Evolutionary conservation across 2,888 invertebrate genomes (phyloP), one percentile per base, ranked within the genome.

Genomic region (Cyrtodaria siliqua): DNA sequence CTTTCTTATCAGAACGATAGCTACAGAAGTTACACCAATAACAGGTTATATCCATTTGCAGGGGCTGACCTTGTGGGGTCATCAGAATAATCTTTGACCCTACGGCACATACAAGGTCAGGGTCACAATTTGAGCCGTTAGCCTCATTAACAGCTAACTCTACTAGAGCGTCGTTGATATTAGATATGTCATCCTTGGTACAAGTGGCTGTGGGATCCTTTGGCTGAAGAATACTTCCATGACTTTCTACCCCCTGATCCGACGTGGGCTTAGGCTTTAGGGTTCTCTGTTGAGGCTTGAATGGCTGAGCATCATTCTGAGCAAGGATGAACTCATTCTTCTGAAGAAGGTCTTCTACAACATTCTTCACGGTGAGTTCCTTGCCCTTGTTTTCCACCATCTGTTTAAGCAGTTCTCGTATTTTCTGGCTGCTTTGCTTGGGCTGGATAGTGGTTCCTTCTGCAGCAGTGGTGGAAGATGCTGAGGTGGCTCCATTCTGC

Each of bases 11-110:
- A 1, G 85, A 82, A 53, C 84, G 80, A 60, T 73, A 89, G 6
- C 87, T 83, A 68, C 90, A 90, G 72, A 90, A 90, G 62, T 90
- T 90, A 70, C 90, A 90, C 89, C 89, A 90, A 62, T 85, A 90
- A 53, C 73, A 86, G 16, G 82, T 82, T 23, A 88, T 52, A 64
- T 89, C 87, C 18, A 83, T 81, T 38, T 82, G 84, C 16, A 87
- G 68, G 0, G 84, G 64, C 40, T 79, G 81, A 9, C 84, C 86
- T 27, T 74, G 71, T 14, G 69, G 69, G 6, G 85, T 81, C 59
- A 80, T 73, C 3, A 87, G 66, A 42, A 78, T 66, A 6, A 87
- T 80, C 42, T 83, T 85, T 2, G 87, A 86, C 1, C 85, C 75
- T 2, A 90, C 79, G 6, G 87, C 90, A 81, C 89, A 88, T 2